phyloP scores from a whole-genome alignment of 2,797 vertebrate species.

The Diplodus sargus region DNA sequence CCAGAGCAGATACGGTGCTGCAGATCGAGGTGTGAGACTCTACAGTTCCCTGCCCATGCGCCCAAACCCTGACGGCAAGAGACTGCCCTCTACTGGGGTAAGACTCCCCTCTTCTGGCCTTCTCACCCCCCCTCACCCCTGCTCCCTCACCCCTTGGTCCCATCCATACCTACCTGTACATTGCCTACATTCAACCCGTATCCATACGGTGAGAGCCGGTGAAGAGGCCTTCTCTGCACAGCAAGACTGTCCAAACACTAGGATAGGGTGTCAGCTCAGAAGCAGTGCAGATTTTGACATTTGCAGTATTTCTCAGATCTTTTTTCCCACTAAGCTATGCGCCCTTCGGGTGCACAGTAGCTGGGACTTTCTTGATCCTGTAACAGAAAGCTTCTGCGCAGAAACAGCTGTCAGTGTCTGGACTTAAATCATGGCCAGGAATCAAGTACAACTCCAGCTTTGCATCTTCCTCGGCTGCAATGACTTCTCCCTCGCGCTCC shows the following conservation, averaged over 20 bases:
- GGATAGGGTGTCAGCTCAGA: neutral
- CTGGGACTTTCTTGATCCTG: neutral
- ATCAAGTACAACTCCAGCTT: neutral
- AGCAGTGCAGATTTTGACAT: neutral
- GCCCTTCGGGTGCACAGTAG: neutral
- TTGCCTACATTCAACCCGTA: slow-evolving; percentile 12
- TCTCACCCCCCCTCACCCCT: slow-evolving; percentile 9
- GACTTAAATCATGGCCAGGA: neutral
- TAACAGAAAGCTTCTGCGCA: neutral
- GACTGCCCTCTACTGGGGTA: slow-evolving; percentile 90
- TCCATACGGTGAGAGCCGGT: neutral
- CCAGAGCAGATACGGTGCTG: slow-evolving; percentile 86
- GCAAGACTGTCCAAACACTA: neutral
- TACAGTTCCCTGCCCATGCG: slow-evolving; percentile 88
- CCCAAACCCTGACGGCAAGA: slow-evolving; percentile 88
- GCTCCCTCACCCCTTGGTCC: slow-evolving; percentile 27
- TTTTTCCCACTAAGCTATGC: neutral
- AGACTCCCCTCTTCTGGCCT: slow-evolving; percentile 55
- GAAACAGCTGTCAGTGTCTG: neutral
- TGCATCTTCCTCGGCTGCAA: neutral
- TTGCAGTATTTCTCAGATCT: neutral
- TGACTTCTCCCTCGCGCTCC: neutral
- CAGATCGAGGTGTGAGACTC: slow-evolving; percentile 86
- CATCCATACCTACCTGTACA: slow-evolving; percentile 20
- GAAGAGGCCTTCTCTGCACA: neutral